Conservation (phyloP, 2,113 vertebrate species). For the Leucopternis melanops region DNA sequence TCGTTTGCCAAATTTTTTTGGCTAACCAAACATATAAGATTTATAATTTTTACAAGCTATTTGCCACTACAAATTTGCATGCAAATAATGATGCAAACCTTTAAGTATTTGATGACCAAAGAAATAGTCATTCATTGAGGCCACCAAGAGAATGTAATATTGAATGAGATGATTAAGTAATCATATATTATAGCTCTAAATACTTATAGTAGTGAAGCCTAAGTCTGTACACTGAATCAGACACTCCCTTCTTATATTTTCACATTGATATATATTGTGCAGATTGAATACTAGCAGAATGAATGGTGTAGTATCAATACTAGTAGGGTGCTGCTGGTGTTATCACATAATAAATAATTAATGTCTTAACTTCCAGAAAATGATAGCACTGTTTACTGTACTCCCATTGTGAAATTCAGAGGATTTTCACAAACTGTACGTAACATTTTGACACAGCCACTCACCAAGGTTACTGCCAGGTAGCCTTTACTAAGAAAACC, state of each 20-base stretch:
- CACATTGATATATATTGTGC: not conserved
- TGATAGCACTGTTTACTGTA: not conserved
- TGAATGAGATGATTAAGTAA: not conserved
- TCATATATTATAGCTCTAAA: not conserved
- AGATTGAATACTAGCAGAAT: not conserved
- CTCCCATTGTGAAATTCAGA: not conserved
- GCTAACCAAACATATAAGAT: not conserved
- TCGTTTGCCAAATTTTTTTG: not conserved
- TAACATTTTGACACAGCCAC: not conserved
- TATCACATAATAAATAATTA: not conserved
- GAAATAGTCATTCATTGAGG: not conserved
- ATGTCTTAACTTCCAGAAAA: not conserved
- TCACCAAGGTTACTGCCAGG: not conserved
- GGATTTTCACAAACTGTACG: not conserved
- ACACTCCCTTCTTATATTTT: not conserved
- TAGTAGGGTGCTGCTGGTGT: not conserved
- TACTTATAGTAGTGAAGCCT: not conserved
- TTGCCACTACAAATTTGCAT: not conserved
- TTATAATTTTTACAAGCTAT: not conserved
- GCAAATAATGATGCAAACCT: not conserved
- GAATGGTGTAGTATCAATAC: not conserved
- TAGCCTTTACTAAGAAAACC: not conserved
- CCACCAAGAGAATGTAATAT: not conserved
- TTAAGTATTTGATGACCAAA: not conserved
- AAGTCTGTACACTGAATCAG: not conserved